phyloP scores from a whole-genome alignment of 2,888 invertebrate species.

The Rhogogaster chlorosoma region DNA sequence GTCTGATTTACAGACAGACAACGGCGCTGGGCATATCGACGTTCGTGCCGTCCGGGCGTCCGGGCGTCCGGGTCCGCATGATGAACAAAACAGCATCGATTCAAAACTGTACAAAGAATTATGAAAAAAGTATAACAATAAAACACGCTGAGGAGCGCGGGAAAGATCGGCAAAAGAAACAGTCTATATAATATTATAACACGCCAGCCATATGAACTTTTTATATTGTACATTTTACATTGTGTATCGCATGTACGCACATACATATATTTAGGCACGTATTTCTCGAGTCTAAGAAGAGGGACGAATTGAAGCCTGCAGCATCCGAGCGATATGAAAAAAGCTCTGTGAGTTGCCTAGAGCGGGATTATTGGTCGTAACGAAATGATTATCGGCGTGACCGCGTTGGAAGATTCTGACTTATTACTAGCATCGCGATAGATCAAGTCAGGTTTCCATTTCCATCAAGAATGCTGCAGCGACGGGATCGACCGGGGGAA shows the following conservation, averaged over 20 bases:
- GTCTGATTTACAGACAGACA: conserved; percentile 40
- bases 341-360: background rate
- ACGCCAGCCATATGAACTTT: background rate
- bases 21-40: conserved; percentile 10
- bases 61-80: background rate
- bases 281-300: background rate
- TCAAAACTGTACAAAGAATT: background rate
- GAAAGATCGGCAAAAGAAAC: conserved; percentile 33
- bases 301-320: conserved; percentile 47
- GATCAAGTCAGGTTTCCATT: conserved; percentile 47
- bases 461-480: conserved; percentile 45
- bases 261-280: background rate
- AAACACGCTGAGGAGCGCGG: background rate
- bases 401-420: conserved; percentile 39
- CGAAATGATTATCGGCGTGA: conserved; percentile 53
- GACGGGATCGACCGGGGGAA: background rate
- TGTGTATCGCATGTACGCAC: background rate
- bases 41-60: background rate
- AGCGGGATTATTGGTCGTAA: conserved; percentile 48
- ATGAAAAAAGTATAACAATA: conserved; percentile 37
- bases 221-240: background rate
- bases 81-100: conserved; percentile 38
- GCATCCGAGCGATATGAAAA: conserved; percentile 33
- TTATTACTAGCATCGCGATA: conserved; percentile 32
- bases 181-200: background rate